phyloP scores from a whole-genome alignment of 1,140 invertebrate species.

The Arctopsyche grandis region DNA sequence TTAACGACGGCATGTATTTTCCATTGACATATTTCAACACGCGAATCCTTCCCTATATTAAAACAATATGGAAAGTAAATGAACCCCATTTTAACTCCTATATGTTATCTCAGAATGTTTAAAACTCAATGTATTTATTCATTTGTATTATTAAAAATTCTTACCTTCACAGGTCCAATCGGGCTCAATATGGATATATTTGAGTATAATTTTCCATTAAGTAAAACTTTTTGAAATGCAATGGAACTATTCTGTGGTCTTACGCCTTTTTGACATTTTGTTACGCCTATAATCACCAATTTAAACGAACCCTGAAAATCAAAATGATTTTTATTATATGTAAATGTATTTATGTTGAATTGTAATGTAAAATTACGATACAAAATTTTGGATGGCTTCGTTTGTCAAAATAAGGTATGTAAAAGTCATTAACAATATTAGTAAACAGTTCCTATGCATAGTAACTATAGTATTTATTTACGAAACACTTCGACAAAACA shows the following conservation, averaged over 20 bases:
- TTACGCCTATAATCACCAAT: too few species aligned
- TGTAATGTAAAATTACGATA: too few species aligned
- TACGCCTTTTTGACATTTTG: neutral
- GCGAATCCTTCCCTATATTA: neutral
- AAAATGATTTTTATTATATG: neutral
- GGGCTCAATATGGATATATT: neutral
- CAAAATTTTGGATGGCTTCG: neutral
- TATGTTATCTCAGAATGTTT: too few species aligned
- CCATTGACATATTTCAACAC: constrained; percentile 19
- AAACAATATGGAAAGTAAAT: neutral
- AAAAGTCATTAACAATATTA: too few species aligned
- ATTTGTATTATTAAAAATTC: neutral
- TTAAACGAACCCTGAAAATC: too few species aligned
- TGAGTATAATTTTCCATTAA: neutral
- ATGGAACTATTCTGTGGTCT: neutral
- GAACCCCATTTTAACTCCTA: too few species aligned
- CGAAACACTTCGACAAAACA: too few species aligned
- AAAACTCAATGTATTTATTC: too few species aligned
- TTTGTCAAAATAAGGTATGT: too few species aligned
- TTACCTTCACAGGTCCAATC: constrained; percentile 8
- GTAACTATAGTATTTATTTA: too few species aligned
- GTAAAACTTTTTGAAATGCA: neutral
- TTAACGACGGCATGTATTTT: neutral
- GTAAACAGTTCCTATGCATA: too few species aligned
- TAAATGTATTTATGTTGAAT: neutral